Evolutionary conservation across 2,797 vertebrate genomes (phyloP), one percentile per base, ranked within the genome.

Genomic region (Pelobates cultripes): DNA sequence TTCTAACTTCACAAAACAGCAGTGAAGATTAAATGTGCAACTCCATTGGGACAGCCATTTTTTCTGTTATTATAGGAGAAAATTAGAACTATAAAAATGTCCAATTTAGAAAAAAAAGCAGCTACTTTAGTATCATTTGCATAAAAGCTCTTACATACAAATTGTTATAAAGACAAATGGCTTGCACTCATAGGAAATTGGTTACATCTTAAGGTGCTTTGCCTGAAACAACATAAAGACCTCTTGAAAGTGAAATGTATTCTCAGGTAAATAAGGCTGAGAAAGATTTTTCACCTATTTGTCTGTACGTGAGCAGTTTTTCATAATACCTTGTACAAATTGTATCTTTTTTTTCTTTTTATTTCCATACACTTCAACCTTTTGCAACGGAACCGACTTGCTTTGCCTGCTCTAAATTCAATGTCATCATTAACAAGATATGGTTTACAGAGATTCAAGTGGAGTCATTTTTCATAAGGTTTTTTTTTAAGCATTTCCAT

Each of bases 151-250:
- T 93, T 91, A 91, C 91, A 94, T 95, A 95, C 94, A 95, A 97
- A 97, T 94, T 94, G 93, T 93, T 94, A 92, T 95, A 95, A 94
- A 96, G 96, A 96, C 94, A 95, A 97, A 97, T 94, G 94, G 95
- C 91, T 91, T 92, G 91, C 86, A 89, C 93, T 93, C 93, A 93
- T 92, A 92, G 91, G 90, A 94, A 94, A 94, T 94, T 94, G 94
- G 91, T 93, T 94, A 89, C 93, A 93, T 93, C 92, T 93, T 64
- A 90, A 85, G 89, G 90, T 92, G 89, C 91, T 92, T 91, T 86
- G 85, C 88, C 88, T 93, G 89, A 86, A 89, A 92, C 57, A 91
- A 91, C 92, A 92, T 90, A 93, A 92, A 94, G 92, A 69, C 91
- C 92, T 93, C 93, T 93, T 94, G 89, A 93, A 84, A 91, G 88